Evolutionary conservation across 2,888 invertebrate species (phyloP), one percentile per base, ranked within the genome.

Genomic region (Marasmarcha lunaedactyla): DNA sequence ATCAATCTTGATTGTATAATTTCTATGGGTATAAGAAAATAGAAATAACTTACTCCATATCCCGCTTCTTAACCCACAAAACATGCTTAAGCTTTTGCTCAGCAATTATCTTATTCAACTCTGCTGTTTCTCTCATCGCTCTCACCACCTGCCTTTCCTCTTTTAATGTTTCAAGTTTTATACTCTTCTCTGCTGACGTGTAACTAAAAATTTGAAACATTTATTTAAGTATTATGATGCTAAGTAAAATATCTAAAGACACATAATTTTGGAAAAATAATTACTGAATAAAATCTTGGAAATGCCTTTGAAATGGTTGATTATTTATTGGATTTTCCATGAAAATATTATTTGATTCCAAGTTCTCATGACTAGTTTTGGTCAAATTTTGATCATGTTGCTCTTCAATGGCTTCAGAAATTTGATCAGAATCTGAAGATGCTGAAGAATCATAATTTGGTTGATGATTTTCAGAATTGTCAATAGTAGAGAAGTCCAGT

Each of bases 61-160:
- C 78, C 46, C 65, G 68, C 44, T 77, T 78, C 44, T 78, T 78
- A 11, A 70, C 51, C 83, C 81, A 81, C 11, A 83, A 48, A 2
- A 84, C 55, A 54, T 81, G 78, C 40, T 87, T 87, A 14, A 87
- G 61, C 55, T 84, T 85, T 54, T 87, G 86, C 49, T 87, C 77
- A 1, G 87, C 87, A 48, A 87, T 84, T 36, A 87, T 86, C 63
- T 87, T 87, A 52, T 87, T 87, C 20, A 88, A 68, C 57, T 87
- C 87, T 2, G 86, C 86, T 33, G 87, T 84, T 58, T 87, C 87
- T 47, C 87, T 62, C 77, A 83, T 79, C 4, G 78, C 77, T 49
- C 68, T 59, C 2, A 76, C 55, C 12, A 81, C 63, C 40, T 71
- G 71, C 9, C 71, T 63, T 48, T 83, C 79, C 51, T 83, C 81